phyloP scores from a whole-genome alignment of 2,888 invertebrate genomes.

The Dolichomitus sp. region DNA sequence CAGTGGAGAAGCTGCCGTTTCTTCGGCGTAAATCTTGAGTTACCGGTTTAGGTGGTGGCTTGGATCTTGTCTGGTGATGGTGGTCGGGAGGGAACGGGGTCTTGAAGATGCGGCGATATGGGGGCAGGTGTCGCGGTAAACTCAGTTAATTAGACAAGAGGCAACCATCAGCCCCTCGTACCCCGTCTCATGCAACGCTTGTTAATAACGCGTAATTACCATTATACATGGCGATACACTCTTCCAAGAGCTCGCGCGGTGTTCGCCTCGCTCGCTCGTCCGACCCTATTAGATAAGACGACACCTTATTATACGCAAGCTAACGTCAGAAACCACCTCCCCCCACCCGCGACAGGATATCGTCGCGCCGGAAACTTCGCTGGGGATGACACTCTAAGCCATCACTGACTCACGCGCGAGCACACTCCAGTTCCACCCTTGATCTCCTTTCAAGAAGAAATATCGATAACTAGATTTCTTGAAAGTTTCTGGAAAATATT shows the following conservation, averaged over 20 bases:
- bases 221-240: constrained; percentile 86
- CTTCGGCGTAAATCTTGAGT: constrained; percentile 84
- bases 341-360: constrained; percentile 60
- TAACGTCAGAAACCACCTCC: constrained; percentile 77
- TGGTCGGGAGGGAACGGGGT: constrained; percentile 23
- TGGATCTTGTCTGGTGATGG: constrained; percentile 58
- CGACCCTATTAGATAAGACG: constrained; percentile 86
- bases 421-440: constrained; percentile 43
- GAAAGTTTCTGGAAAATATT: not conserved
- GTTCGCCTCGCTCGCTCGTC: constrained; percentile 66
- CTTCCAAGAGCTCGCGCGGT: constrained; percentile 80
- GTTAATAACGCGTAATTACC: constrained; percentile 86
- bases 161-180: constrained; percentile 80
- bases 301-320: constrained; percentile 85
- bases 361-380: constrained; percentile 61
- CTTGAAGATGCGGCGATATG: constrained; percentile 82
- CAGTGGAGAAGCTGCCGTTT: constrained; percentile 65
- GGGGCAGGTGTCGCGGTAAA: constrained; percentile 86
- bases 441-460: constrained; percentile 12
- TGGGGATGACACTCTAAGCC: constrained; percentile 53
- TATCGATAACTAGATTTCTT: constrained; percentile 31
- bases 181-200: constrained; percentile 80
- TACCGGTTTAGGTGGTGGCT: constrained; percentile 81
- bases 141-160: constrained; percentile 86
- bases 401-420: constrained; percentile 53